phyloP scores from a whole-genome alignment of 2,797 vertebrate species.

The Vireo griseus region DNA sequence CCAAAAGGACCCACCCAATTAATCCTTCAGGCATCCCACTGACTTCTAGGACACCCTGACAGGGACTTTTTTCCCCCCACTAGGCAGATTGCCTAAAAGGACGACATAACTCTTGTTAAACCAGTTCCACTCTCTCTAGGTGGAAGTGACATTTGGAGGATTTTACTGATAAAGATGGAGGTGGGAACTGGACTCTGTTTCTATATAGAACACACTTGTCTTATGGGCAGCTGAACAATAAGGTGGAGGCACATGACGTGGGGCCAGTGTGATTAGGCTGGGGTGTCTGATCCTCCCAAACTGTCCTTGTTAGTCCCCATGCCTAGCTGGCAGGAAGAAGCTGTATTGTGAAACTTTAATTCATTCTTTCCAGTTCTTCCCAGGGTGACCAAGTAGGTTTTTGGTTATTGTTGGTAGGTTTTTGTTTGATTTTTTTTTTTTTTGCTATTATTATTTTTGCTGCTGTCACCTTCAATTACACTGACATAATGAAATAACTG shows the following conservation, averaged over 20 bases:
- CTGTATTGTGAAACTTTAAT: neutral
- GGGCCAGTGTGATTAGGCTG: neutral
- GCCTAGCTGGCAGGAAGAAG: neutral
- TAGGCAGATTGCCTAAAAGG: neutral
- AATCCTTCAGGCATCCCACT: neutral
- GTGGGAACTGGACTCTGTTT: neutral
- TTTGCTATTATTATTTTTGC: neutral
- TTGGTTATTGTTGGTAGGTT: neutral
- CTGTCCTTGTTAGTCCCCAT: neutral
- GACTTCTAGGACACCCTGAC: neutral
- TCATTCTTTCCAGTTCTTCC: neutral
- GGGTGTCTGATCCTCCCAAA: neutral
- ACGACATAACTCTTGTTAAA: neutral
- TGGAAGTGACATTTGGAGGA: neutral
- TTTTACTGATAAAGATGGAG: neutral
- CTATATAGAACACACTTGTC: neutral
- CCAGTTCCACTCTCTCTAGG: neutral
- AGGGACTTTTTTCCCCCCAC: fast-evolving
- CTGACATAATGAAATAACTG: neutral
- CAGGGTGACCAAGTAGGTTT: neutral
- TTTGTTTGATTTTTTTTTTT: neutral
- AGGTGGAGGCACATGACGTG: fast-evolving
- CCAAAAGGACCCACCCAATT: fast-evolving
- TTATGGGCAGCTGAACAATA: neutral
- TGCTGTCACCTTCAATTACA: neutral